phyloP scores from a whole-genome alignment of 2,888 invertebrate genomes.

The Cephus spinipes region DNA sequence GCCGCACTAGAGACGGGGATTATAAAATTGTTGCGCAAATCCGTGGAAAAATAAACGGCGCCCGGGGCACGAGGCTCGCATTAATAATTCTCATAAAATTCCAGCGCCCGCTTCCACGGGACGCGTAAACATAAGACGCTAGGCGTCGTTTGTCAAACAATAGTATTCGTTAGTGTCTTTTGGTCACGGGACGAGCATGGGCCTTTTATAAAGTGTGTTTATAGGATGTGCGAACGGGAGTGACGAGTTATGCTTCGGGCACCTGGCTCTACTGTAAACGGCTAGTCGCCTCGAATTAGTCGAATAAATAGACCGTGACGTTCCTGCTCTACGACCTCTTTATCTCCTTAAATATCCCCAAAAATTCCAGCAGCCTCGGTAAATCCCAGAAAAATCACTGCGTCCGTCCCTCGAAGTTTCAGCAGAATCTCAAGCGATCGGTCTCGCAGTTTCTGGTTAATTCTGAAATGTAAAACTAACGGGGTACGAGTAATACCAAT shows the following conservation, averaged over 20 bases:
- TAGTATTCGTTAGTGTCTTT: conserved; percentile 23
- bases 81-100: conserved; percentile 18
- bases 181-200: not conserved
- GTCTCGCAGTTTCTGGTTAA: too few relatives aligned
- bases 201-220: conserved; percentile 22
- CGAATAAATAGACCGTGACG: conserved; percentile 19
- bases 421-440: not conserved
- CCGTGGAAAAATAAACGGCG: conserved; percentile 21
- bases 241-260: conserved; percentile 19
- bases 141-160: conserved; percentile 22
- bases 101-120: not conserved
- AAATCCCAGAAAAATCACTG: too few relatives aligned
- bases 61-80: not conserved
- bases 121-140: not conserved
- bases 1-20: not conserved
- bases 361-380: not conserved
- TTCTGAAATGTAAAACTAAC: not conserved
- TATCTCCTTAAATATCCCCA: conserved; percentile 13
- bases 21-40: conserved; percentile 25
- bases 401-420: not conserved
- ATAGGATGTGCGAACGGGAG: conserved; percentile 12
- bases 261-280: conserved; percentile 23
- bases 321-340: not conserved
- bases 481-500: not conserved
- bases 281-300: conserved; percentile 16